Percentiles rank a stretch among this genome's conserved stretches.
phyloP scores from a whole-genome alignment of 2,888 invertebrate species.

The Rhyacophila evoluta region DNA sequence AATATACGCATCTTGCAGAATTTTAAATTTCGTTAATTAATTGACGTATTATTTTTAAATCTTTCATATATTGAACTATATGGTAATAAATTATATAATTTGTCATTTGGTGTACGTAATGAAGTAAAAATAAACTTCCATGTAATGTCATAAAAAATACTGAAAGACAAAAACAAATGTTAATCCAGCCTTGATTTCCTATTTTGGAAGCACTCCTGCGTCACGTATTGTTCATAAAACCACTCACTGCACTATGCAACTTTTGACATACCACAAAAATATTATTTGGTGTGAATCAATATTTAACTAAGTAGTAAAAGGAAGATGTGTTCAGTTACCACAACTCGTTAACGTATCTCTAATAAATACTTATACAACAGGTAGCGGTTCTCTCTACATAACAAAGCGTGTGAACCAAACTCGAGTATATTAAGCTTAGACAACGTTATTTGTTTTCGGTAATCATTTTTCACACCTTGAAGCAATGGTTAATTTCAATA shows the following conservation, averaged over 20 bases:
- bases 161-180: background rate
- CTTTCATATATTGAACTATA: no score
- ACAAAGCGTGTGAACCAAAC: conserved; percentile 24
- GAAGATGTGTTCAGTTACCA: background rate
- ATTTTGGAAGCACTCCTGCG: background rate
- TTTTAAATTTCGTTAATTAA: no score
- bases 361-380: background rate
- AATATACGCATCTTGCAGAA: no score
- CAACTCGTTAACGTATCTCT: conserved; percentile 1
- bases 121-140: no score
- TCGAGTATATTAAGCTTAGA: background rate
- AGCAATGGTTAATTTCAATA: conserved; percentile 20
- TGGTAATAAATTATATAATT: no score
- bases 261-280: background rate
- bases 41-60: no score
- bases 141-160: no score
- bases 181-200: background rate
- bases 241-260: background rate
- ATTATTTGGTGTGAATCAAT: background rate
- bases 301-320: background rate
- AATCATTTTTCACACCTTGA: conserved; percentile 19
- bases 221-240: background rate
- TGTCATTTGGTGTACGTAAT: no score
- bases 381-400: background rate
- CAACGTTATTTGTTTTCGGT: background rate